These are phyloP conservation scores for Lates calcarifer DNA, from an alignment of 2,113 vertebrate genomes.

Conservation along the genomic window DNA sequence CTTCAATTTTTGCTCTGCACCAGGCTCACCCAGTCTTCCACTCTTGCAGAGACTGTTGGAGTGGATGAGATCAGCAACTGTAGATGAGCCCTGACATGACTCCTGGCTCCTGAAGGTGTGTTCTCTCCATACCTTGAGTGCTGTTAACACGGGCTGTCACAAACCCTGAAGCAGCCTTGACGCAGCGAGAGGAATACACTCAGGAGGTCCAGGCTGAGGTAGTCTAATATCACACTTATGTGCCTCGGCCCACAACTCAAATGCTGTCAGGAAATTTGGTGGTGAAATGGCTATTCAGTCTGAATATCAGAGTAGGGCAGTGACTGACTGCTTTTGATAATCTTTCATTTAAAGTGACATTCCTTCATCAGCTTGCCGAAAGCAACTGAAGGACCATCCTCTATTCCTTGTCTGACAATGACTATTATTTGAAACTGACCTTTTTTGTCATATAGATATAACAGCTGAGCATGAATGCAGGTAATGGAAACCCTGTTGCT, in stretches of 20 bases:
- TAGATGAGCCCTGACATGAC: conserved; percentile 11
- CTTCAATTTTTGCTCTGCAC: no score
- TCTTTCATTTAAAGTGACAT: not conserved
- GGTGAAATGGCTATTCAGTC: not conserved
- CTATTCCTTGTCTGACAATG: not conserved
- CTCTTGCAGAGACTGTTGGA: not conserved
- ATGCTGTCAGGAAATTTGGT: not conserved
- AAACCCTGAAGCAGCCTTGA: conserved; percentile 1
- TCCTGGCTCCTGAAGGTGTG: not conserved
- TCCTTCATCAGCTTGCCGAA: not conserved
- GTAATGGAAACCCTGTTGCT: no score
- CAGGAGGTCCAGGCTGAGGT: not conserved
- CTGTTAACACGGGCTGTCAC: conserved; percentile 9
- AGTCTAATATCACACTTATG: not conserved
- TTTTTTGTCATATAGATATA: not conserved
- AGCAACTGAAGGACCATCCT: not conserved
- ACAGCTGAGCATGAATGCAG: no score
- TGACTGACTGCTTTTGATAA: not conserved
- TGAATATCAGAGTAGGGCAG: not conserved
- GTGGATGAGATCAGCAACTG: conserved; percentile 16
- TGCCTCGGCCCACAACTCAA: not conserved
- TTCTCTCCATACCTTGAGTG: conserved; percentile 1
- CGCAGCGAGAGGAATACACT: not conserved
- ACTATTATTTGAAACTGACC: not conserved
- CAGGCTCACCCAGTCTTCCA: conserved; percentile 1